Base-by-base conservation (phyloP, 2,113 vertebrate genomes). In the Pleuronectes platessa region DNA sequence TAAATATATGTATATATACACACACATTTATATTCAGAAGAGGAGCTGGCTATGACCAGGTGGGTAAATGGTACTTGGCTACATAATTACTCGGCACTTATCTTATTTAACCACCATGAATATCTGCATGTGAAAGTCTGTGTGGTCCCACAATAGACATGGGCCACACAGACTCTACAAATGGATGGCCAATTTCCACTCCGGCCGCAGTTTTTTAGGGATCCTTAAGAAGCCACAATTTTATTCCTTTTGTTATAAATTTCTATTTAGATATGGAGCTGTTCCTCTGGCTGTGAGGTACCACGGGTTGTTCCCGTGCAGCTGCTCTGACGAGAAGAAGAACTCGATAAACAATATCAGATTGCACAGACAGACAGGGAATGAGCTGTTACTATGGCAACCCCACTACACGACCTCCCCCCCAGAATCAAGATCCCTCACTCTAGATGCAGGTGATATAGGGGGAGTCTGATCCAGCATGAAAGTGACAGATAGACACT, bases 291-390 rank as follows among this genome's bases (percentile, higher is more conserved):
- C 77, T 2, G 17, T 5, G 12, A 82, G 82, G 78, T 68, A 61
- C 68, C 66, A 20, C 0, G 64, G 68, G 65, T 62, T 83, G 76
- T 82, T 90, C 88, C 83, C 68, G 84, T 90, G 71, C 82, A 78
- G 78, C 84, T 77, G 76, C 74, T 82, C 70, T 23, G 61, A 81
- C 55, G 45, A 77, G 66, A 71, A 77, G 66, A 71, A 75, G 73
- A 88, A 80, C 80, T 89, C 78, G 60, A 92, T 85, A 91, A 91
- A 91, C 89, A 92, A 84, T 83, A 88, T 90, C 88, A 83, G 82
- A 86, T 83, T 88, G 87, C 86, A 86, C 84, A 86, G 81, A 87
- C 60, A 79, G 73, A 86, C 51, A 54, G 74, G 79, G 78, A 67
- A 79, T 85, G 82, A 82, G 78, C 71, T 72, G 88, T 92, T 88